Evolutionary conservation across 2,797 vertebrate genomes (phyloP).

Genomic region (Lepidocolaptes lacrymiger): DNA sequence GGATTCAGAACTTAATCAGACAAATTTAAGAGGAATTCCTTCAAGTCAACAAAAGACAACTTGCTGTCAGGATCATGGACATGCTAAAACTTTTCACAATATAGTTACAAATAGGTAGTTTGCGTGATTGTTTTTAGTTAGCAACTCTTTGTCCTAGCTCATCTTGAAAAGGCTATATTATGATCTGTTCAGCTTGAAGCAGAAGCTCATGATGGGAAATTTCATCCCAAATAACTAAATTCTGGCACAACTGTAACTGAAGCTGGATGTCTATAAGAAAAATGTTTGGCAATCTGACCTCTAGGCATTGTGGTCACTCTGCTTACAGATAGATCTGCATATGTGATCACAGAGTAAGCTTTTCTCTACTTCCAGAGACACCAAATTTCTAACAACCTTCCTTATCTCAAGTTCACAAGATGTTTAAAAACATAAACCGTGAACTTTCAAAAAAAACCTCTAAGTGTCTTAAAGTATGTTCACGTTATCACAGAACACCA

Average conservation of each 20-base stretch:
- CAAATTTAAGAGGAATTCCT: background rate
- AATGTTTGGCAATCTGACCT: background rate
- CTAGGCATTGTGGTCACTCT: background rate
- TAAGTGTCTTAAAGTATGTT: background rate
- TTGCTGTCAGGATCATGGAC: background rate
- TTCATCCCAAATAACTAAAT: background rate
- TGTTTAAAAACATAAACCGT: background rate
- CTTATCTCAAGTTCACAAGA: background rate
- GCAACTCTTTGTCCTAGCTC: background rate
- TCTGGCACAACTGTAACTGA: background rate
- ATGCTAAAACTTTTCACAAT: background rate
- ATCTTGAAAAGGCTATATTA: background rate
- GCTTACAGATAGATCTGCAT: background rate
- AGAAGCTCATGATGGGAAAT: background rate
- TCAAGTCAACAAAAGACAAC: background rate
- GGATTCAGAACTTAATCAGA: background rate
- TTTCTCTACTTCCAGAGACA: background rate
- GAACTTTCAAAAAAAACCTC: background rate
- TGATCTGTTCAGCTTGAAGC: background rate
- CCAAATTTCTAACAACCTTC: background rate
- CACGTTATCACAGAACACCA: rapidly evolving
- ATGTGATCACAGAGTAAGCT: background rate
- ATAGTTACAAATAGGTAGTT: background rate
- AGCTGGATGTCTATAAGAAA: background rate
- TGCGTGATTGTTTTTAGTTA: background rate